Percentiles rank a stretch among this genome's conserved stretches.
Conservation (phyloP, 2,888 invertebrate species). For the Phaedon cochleariae region DNA sequence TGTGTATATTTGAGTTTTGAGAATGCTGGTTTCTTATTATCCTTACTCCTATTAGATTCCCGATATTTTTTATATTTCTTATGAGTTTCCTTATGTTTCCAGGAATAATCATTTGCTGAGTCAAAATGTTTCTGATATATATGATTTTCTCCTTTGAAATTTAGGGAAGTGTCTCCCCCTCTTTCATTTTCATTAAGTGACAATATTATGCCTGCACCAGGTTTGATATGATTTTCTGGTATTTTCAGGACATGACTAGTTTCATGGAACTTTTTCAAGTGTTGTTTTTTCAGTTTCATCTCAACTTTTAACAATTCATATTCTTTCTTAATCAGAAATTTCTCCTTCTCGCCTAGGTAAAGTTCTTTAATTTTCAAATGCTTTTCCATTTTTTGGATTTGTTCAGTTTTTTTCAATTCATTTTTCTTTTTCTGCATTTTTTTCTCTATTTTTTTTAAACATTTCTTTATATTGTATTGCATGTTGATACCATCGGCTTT, state of each 20-base stretch:
- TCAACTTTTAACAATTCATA: slow-evolving; percentile 19
- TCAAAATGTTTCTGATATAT: not conserved
- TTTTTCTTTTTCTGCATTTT: slow-evolving; percentile 9
- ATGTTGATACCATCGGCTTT: slow-evolving; percentile 20
- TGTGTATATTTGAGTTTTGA: too few species aligned
- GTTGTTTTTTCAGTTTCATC: slow-evolving; percentile 8
- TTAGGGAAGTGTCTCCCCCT: not conserved
- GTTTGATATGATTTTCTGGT: not conserved
- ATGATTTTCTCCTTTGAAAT: not conserved
- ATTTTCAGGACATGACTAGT: not conserved
- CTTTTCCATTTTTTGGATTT: slow-evolving; percentile 14
- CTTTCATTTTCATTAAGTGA: not conserved
- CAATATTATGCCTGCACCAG: not conserved
- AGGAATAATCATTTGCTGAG: too few species aligned
- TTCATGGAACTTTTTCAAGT: not conserved
- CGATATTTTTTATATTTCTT: too few species aligned
- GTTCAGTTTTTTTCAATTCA: slow-evolving; percentile 1
- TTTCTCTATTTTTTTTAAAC: slow-evolving; percentile 21
- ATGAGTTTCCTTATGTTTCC: too few species aligned
- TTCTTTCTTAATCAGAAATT: slow-evolving; percentile 26
- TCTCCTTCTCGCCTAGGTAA: slow-evolving; percentile 25
- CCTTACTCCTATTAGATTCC: too few species aligned
- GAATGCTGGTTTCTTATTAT: too few species aligned
- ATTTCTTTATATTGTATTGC: slow-evolving; percentile 20
- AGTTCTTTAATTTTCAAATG: slow-evolving; percentile 27